phyloP scores from a whole-genome alignment of 2,888 invertebrate species.

The Salticus scenicus region DNA sequence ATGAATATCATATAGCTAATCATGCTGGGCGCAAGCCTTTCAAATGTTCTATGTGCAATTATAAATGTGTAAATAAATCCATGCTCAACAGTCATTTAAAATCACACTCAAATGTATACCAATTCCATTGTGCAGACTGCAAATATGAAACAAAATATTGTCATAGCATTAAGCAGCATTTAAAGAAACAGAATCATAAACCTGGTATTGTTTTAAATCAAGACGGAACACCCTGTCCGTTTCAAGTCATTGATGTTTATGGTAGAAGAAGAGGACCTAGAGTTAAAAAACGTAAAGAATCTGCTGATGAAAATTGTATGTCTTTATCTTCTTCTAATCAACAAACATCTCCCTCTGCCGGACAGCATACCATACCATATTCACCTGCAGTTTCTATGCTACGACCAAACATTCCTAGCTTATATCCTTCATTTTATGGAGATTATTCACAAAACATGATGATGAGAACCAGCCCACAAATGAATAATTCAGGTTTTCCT shows the following conservation, averaged over 20 bases:
- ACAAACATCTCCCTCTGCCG: neutral
- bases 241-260: conserved; percentile 92
- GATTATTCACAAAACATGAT: conserved; percentile 15
- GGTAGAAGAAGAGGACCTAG: conserved; percentile 92
- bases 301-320: conserved; percentile 34
- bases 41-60: conserved; percentile 91
- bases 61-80: conserved; percentile 97
- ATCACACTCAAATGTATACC: conserved; percentile 89
- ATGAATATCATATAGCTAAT: conserved; percentile 96
- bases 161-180: conserved; percentile 95
- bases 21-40: conserved; percentile 97
- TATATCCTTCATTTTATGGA: conserved; percentile 46
- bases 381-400: conserved; percentile 1
- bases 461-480: conserved; percentile 17
- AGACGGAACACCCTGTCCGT: conserved; percentile 90
- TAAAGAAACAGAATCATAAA: conserved; percentile 92
- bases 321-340: neutral
- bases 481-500: neutral
- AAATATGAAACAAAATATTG: conserved; percentile 98
- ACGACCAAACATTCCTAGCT: neutral
- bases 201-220: conserved; percentile 92
- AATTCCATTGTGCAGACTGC: conserved; percentile 94
- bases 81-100: conserved; percentile 99
- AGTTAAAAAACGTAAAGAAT: conserved; percentile 74
- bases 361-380: conserved; percentile 22